Evolutionary conservation across 2,888 invertebrate genomes (phyloP), one percentile per base, ranked within the genome.

Genomic region (Acleris literana): DNA sequence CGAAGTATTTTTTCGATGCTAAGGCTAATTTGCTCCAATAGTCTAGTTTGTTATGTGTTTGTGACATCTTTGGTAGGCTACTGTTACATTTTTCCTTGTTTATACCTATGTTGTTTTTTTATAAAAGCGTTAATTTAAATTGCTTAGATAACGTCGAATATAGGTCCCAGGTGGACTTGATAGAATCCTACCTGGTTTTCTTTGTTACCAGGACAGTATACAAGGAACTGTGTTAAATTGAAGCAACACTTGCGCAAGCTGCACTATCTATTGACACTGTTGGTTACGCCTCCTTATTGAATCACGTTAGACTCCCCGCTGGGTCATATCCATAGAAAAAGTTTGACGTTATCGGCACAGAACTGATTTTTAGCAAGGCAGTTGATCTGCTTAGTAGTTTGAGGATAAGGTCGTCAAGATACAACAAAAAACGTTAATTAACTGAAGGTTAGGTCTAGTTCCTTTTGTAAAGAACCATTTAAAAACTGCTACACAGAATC

Each of bases 331-430:
- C 39, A 39, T 13, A 39, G 39, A 11, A 39, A 61, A 61, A 60
- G 16, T 29, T 56, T 61, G 51, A 52, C 51, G 25, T 44, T 60
- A 44, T 13, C n/a, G 55, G 29, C 18, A 44, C 20, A 56, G 25
- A 61, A 64, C 17, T 29, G 56, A 33, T 43, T 49, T n/a, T 25
- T 18, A 54, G 13, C 20, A 49, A 20, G 3, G 57, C 59, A 55
- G 49, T 5, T 49, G 54, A 13, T 51, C 18, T 59, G 55, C 53
- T 58, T 29, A 49, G 54, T 49, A 33, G 44, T 60, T 65, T 51
- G 55, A 65, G 60, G 60, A 56, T 65, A 65, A 65, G 65, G 65
- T 61, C 65, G 51, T 60, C 65, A 51, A 60, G 59, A 65, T 56
- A 48, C 51, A n/a, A 22, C 55, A 65, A 65, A 65, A 17, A 65